Evolutionary conservation across 2,888 invertebrate species (phyloP), one percentile per base, ranked within the genome.

Genomic region (Poecilobothrus nobilitatus): DNA sequence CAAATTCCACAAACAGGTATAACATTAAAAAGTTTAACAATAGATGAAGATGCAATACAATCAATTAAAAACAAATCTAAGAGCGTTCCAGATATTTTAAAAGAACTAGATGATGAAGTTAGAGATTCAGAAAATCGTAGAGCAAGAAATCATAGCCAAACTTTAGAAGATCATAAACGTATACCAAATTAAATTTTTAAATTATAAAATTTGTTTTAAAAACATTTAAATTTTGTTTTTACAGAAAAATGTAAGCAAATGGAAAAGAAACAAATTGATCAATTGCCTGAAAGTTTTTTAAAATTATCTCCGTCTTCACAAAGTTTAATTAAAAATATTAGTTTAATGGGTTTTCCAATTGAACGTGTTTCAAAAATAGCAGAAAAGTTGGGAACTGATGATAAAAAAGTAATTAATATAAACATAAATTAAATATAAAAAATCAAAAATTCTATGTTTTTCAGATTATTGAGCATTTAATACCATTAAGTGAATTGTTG

Each of bases 261-360:
- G 2, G 22, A 64, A 64, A 64, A 10, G 1, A 12, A 27, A 15
- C 9, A 22, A 18, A 41, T 12, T 41, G 15, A 53, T 18, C 9
- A 53, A 53, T 18, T 53, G 53, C 53, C 74, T 34, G 70, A 72
- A 67, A 71, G 76, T 21, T 74, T 73, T 68, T 71, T 72, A 66
- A 75, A 74, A 70, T 79, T 88, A 73, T 81, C 86, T 37, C 78
- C 82, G 15, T 84, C 86, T 67, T 82, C 86, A 69, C 89, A 91
- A 79, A 84, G 83, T 62, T 83, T 92, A 76, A 91, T 90, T 68
- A 85, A 86, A 76, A 88, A 88, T 73, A 88, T 95, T 70, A 88
- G 89, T 76, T 87, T 88, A 71, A 96, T 96, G 95, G 96, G 96
- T 1, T 96, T 96, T 78, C 90, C 92, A 0, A 78, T 91, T 67